These are phyloP conservation scores for Neosilurus mollespiculum DNA, from an alignment of 2,797 vertebrate genomes.

Conservation along the genomic window DNA sequence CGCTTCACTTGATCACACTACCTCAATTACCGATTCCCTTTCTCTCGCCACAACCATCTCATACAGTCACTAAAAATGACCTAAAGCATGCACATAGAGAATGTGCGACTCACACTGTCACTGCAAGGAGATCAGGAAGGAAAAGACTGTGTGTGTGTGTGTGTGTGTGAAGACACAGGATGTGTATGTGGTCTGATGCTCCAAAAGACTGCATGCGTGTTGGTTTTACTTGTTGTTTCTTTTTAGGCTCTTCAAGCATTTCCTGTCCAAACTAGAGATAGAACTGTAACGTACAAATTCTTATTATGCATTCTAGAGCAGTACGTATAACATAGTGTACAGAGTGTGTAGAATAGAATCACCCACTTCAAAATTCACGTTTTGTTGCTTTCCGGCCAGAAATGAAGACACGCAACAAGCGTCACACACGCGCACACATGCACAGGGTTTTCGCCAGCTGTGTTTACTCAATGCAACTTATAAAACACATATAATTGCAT, in stretches of 20 bases:
- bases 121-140: constrained; percentile 31
- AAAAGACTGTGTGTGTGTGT: constrained; percentile 15
- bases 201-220: neutral
- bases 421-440: too few relatives aligned
- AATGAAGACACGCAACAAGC: too few relatives aligned
- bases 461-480: too few relatives aligned
- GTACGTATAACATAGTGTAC: too few relatives aligned
- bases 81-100: neutral
- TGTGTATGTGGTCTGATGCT: constrained; percentile 59
- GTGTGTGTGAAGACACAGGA: constrained; percentile 59
- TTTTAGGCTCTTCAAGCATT: neutral
- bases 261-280: neutral
- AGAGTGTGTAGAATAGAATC: too few relatives aligned
- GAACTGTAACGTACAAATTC: neutral
- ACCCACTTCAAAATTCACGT: too few relatives aligned
- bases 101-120: neutral
- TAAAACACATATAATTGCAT: too few relatives aligned
- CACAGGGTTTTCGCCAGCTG: too few relatives aligned
- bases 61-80: neutral
- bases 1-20: neutral
- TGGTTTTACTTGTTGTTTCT: neutral
- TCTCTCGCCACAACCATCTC: neutral
- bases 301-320: too few relatives aligned
- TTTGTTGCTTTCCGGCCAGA: too few relatives aligned
- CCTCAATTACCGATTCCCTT: neutral